phyloP scores from a whole-genome alignment of 1,140 invertebrate species.

The Leguminivora glycinivorella region DNA sequence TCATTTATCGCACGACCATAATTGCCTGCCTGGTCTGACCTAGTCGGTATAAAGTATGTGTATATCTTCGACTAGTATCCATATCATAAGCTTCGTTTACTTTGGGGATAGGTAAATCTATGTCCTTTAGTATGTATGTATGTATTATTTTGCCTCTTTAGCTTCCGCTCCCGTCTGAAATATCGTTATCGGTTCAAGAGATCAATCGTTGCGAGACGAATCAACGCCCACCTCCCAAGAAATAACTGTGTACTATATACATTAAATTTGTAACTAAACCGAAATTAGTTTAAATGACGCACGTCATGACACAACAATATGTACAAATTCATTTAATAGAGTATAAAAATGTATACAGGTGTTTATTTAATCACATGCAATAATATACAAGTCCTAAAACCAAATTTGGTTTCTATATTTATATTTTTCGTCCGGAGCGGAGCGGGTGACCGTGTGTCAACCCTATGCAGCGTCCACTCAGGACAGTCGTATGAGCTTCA shows the following conservation, averaged over 20 bases:
- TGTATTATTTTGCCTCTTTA: constrained; percentile 3
- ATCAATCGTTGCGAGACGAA: constrained; percentile 33
- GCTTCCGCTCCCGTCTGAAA: neutral
- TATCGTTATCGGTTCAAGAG: constrained; percentile 48
- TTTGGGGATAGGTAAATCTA: too few relatives aligned
- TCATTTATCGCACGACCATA: too few relatives aligned
- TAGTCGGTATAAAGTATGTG: too few relatives aligned
- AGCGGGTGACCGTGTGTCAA: too few relatives aligned
- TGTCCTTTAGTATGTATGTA: neutral
- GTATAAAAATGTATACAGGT: too few relatives aligned
- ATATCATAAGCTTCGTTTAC: too few relatives aligned
- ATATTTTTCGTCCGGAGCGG: neutral
- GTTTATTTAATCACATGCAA: too few relatives aligned
- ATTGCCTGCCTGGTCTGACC: too few relatives aligned
- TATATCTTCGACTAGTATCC: too few relatives aligned
- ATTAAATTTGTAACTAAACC: neutral
- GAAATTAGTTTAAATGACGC: neutral
- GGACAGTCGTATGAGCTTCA: too few relatives aligned
- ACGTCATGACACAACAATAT: neutral
- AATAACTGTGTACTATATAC: constrained; percentile 23
- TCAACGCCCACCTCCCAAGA: neutral
- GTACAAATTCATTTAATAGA: neutral
- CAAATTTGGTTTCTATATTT: neutral
- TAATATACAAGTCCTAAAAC: neutral
- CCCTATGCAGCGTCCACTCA: too few relatives aligned